Base-by-base conservation (phyloP, 2,888 invertebrate genomes). In the Orchesellides sinensis region DNA sequence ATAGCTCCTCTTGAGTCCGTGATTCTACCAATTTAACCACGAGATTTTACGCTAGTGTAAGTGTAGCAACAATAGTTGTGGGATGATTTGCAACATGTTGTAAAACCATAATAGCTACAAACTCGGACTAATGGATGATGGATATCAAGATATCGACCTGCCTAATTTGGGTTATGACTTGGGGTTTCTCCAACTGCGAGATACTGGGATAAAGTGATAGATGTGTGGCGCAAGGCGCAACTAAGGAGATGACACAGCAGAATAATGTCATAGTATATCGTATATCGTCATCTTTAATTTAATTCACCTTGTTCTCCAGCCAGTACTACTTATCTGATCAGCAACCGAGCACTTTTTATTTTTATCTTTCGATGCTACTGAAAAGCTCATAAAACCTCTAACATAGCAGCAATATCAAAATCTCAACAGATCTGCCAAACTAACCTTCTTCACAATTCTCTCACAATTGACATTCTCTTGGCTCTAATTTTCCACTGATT, bases 51-150 rank as follows among this genome's bases (percentile, higher is more conserved):
- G 32, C 32, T 32, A 40, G 14, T 2, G 14, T 5, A 2, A 40
- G 40, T 8, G 2, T 14, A 40, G n/a, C n/a, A 8, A 40, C 10
- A 40, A 40, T 40, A n/a, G 56, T 27, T 56, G 59, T 32, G 59
- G 59, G 59, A 29, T 59, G 59, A 59, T 59, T 59, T 23, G 29
- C n/a, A 27, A 56, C 29, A 59, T 21, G 54, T 21, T 54, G 54
- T 54, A 54, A 25, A 54, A 59, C 29, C 17, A 29, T 19, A 19
- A 59, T 59, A 17, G 32, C 32, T 49, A 49, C 49, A 59, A 59
- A 29, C 17, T n/a, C 10, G 59, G 40, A 40, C 32, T 32, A 29
- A 32, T 32, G n/a, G n/a, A n/a, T 10, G 59, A 59, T 32, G 19
- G n/a, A 59, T 59, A 32, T 59, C 27, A 59, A 59, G 59, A 59